These are phyloP conservation scores for Actinia equina DNA, from an alignment of 64 coral and sea anemone genomes.

Conservation along the genomic window DNA sequence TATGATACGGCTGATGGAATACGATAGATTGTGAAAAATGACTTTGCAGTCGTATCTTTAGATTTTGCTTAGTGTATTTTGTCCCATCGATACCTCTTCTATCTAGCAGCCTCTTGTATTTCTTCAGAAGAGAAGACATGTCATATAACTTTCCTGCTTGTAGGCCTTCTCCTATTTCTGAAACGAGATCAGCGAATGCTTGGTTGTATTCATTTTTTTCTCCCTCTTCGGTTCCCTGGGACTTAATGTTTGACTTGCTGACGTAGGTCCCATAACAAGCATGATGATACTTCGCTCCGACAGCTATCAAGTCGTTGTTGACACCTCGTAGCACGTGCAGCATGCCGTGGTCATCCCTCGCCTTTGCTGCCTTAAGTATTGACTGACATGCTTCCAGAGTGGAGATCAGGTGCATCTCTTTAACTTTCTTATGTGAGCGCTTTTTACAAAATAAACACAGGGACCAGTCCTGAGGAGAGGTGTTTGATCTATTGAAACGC, in stretches of 20 bases:
- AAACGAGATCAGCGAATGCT: not conserved
- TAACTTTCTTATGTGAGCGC: not conserved
- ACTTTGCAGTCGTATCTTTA: not conserved
- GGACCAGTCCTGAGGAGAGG: not conserved
- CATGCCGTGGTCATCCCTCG: not conserved
- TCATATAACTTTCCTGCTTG: slow-evolving; percentile 28
- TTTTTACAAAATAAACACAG: not conserved
- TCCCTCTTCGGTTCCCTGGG: not conserved
- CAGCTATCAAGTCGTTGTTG: slow-evolving; percentile 41
- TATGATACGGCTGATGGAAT: slow-evolving; percentile 17
- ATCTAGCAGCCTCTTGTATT: not conserved
- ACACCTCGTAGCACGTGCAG: not conserved
- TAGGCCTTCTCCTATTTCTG: not conserved
- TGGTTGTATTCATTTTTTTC: not conserved
- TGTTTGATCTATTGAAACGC: not conserved
- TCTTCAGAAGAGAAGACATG: not conserved
- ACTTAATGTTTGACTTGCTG: not conserved
- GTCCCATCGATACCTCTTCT: not conserved
- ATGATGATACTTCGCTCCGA: slow-evolving; percentile 50
- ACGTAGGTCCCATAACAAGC: not conserved
- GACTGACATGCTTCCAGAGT: not conserved
- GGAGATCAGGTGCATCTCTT: not conserved
- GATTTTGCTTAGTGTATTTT: not conserved
- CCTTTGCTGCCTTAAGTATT: not conserved
- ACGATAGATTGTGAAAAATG: slow-evolving; percentile 20